phyloP scores from a whole-genome alignment of 2,888 invertebrate genomes.

The Ferrisia virgata region DNA sequence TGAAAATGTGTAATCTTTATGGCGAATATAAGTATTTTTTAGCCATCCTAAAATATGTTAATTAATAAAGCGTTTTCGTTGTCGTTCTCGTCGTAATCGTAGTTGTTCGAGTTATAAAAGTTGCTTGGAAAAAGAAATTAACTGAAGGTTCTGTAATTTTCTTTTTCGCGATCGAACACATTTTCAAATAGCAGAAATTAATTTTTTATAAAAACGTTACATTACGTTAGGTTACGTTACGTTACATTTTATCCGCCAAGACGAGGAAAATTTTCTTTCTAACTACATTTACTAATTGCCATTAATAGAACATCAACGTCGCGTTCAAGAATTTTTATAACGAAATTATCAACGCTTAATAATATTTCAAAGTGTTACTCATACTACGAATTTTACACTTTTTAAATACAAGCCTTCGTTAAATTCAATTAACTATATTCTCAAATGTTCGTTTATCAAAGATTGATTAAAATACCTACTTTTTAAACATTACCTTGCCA shows the following conservation, averaged over 20 bases:
- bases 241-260: neutral
- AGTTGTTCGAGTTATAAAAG: neutral
- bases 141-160: constrained; percentile 17
- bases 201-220: constrained; percentile 16
- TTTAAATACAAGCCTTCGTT: neutral
- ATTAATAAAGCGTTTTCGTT: constrained; percentile 1
- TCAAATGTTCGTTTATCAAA: neutral
- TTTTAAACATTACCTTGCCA: neutral
- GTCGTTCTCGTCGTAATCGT: neutral
- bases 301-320: neutral
- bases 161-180: constrained; percentile 25
- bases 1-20: constrained; percentile 12
- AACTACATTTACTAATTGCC: constrained; percentile 26
- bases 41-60: constrained; percentile 5
- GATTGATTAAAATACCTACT: neutral
- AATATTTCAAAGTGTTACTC: neutral
- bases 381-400: constrained; percentile 23
- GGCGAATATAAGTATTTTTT: neutral
- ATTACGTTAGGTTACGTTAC: neutral
- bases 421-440: neutral
- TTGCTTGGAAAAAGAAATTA: neutral
- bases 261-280: constrained; percentile 1
- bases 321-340: neutral
- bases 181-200: constrained; percentile 15
- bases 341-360: constrained; percentile 11